These are phyloP conservation scores for Diadophis punctatus DNA, from an alignment of 2,113 vertebrate genomes.

Conservation along the genomic window DNA sequence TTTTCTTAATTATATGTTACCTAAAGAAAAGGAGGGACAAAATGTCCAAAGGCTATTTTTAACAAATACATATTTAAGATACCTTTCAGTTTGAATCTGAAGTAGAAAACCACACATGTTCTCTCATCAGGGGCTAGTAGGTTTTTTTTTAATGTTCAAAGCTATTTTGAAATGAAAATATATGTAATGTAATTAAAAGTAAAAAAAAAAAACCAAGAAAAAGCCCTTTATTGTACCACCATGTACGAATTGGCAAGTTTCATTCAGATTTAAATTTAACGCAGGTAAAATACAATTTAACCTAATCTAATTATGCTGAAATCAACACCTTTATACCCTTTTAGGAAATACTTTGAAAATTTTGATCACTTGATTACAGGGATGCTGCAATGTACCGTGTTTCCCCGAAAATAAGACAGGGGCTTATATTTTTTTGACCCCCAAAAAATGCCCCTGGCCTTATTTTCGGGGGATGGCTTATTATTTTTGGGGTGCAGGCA, in stretches of 20 bases:
- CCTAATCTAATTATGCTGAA: slow-evolving; percentile 16
- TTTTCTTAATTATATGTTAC: neutral
- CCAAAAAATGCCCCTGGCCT: too few relatives aligned
- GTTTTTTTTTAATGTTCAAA: neutral
- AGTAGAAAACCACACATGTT: neutral
- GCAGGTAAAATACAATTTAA: neutral
- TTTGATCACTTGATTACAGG: neutral
- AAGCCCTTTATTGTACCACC: neutral
- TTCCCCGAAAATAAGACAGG: too few relatives aligned
- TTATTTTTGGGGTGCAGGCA: too few relatives aligned
- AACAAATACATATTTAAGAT: neutral
- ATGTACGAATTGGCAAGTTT: slow-evolving; percentile 4
- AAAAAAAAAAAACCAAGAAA: slow-evolving; percentile 15
- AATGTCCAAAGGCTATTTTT: neutral
- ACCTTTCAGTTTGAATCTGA: neutral
- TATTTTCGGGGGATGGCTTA: too few relatives aligned
- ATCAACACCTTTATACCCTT: neutral
- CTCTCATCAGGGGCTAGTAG: neutral
- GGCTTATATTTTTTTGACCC: too few relatives aligned
- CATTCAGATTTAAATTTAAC: neutral
- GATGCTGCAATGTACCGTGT: neutral
- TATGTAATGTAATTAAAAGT: slow-evolving; percentile 6
- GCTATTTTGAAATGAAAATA: neutral
- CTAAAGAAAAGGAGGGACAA: neutral
- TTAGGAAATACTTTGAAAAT: slow-evolving; percentile 17